Base-by-base conservation (phyloP, 2,888 invertebrate species). In the Drosophila leonis region DNA sequence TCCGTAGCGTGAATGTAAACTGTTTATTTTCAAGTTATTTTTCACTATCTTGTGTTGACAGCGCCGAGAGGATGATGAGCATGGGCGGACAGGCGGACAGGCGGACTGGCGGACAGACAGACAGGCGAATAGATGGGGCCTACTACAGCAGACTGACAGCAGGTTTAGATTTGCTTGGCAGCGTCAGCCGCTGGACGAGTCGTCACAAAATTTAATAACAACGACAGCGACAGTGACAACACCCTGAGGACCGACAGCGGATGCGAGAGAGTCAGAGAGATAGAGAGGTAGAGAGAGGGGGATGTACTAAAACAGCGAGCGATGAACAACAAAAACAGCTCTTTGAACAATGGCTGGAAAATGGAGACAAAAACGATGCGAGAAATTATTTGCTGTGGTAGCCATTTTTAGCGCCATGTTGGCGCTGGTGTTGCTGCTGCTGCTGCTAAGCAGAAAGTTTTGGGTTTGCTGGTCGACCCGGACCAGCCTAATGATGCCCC, bases 21-120 rank as follows among this genome's bases (percentile, higher is more conserved):
- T 80, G 80, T 82, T 82, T 82, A 78, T 78, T 69, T 82, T 75
- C 69, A 78, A 82, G 71, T 82, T 80, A 82, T 80, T 82, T 78
- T 80, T 72, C 78, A 82, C 78, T 78, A 75, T 80, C 75, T 75
- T 80, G 72, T 71, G 75, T 68, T 82, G 78, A 82, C 80, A 82
- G 78, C 72, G 24, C n/a, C 31, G 52, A 54, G 15, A 5, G 39
- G 39, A 18, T 35, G 18, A 35, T 13, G 37, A 48, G 64, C 27
- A 33, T 6, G 33, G 29, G 27, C n/a, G 20, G 44, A 44, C 46
- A 18, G 29, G 10, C 49, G 15, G 52, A 41, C 29, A 8, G 46
- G 24, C 31, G 9, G 35, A 51, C 41, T 1, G 42, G 0, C 48
- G 29, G 39, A 42, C 31, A 2, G 42, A 33, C 18, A 9, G 42